Evolutionary conservation across 2,797 vertebrate genomes (phyloP), one percentile per base, ranked within the genome.

Genomic region (Mastacembelus armatus): DNA sequence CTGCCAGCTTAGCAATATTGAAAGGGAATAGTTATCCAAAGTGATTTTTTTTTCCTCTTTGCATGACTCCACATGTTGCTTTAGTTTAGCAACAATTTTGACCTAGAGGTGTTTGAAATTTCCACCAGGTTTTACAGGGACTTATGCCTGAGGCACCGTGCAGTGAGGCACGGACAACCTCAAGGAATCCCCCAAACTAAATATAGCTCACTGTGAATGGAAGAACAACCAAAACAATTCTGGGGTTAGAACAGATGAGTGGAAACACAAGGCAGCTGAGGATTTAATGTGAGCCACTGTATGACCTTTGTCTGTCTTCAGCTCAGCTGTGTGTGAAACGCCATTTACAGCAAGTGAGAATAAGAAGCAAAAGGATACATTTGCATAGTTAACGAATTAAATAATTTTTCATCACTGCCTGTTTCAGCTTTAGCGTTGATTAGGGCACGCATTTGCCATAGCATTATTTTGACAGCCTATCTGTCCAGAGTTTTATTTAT

Each of bases 161-260:
- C 66, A 64, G 42, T 58, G 71, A 85, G 52, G 77, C 77, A 36
- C 73, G 63, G 54, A 63, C 47, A 71, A 82, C 77, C 70, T 83
- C 21, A 74, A 78, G 85, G 85, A 89, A 81, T 81, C 84, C 81
- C 81, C n/a, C 27, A 11, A 71, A 45, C 80, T 84, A 88, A 83
- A 91, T 83, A 83, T 86, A 89, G 68, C 55, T 24, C 18, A 32
- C 72, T 83, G 59, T 79, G 84, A 74, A 75, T 81, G 61, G 62
- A 60, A 66, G 77, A 68, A 74, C 69, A 85, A 78, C 81, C 56
- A 58, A 83, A 86, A 77, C 64, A 66, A 64, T 66, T 80, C 45
- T 62, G 62, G 74, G 72, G 61, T 82, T 82, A 78, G 74, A 83
- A 74, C 66, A 73, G 61, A 74, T 67, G 57, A 74, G 66, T 84